phyloP scores from a whole-genome alignment of 1,140 invertebrate genomes.

The Drosophila sucinea region DNA sequence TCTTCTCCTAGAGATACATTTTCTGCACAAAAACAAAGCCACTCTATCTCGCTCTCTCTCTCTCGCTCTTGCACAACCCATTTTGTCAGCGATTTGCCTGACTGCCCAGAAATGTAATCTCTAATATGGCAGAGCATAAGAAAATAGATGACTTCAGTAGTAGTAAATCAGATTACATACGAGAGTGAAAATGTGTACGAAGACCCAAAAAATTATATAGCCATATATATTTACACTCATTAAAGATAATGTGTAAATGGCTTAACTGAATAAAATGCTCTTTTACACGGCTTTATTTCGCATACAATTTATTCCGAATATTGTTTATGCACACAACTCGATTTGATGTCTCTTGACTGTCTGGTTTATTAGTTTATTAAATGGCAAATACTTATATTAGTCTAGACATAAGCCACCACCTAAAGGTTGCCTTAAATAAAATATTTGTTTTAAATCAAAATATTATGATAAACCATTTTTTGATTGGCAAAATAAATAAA shows the following conservation, averaged over 20 bases:
- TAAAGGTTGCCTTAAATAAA: too few species aligned
- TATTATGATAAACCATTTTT: too few species aligned
- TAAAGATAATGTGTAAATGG: conserved; percentile 10
- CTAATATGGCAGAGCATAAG: conserved; percentile 38
- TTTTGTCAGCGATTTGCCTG: conserved; percentile 14
- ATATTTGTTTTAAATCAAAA: too few species aligned
- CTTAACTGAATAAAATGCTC: conserved; percentile 10
- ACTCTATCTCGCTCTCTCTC: conserved; percentile 25
- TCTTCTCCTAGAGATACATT: not conserved
- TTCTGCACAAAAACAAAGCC: conserved; percentile 67
- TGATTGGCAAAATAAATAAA: too few species aligned
- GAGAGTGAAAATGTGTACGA: not conserved
- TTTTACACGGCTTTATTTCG: not conserved
- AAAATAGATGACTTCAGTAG: conserved; percentile 11
- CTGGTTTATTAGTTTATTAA: too few species aligned
- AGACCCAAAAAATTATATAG: not conserved
- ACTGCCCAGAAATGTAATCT: conserved; percentile 51
- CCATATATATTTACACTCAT: conserved; percentile 4
- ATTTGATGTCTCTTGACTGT: too few species aligned
- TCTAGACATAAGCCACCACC: too few species aligned
- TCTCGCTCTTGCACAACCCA: conserved; percentile 12
- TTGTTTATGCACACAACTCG: too few species aligned
- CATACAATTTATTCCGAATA: not conserved
- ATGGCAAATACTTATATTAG: too few species aligned
- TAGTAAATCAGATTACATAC: conserved; percentile 12